A percentile compares a stretch with the other conserved stretches of the same genome.
Evolutionary conservation across 2,888 invertebrate species (phyloP).

Genomic region (Tipula unca): DNA sequence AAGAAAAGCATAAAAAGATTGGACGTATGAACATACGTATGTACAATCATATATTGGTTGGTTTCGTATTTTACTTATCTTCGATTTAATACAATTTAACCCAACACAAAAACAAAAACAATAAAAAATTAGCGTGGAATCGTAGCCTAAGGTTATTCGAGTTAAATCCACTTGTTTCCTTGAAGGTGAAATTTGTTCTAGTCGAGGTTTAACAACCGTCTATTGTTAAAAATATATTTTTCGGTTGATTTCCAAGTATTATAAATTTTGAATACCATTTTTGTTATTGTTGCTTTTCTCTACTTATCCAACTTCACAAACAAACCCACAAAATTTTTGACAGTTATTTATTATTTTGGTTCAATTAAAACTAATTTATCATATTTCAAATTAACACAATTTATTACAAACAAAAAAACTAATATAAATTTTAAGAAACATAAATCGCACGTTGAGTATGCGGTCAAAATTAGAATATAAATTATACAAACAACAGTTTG

Average conservation of each 20-base stretch:
- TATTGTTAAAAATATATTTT: background rate
- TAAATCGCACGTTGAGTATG: background rate
- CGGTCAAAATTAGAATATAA: background rate
- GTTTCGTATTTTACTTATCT: background rate
- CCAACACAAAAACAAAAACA: background rate
- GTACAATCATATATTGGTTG: background rate
- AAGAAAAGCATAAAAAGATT: background rate
- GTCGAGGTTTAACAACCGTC: background rate
- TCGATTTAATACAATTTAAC: background rate
- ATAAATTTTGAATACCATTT: too few relatives aligned
- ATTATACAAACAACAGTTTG: background rate
- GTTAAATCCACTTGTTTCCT: background rate
- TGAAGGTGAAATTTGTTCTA: background rate
- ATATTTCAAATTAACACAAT: background rate
- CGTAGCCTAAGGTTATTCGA: background rate
- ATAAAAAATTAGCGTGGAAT: background rate
- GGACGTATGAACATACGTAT: too few relatives aligned
- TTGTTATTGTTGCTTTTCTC: background rate
- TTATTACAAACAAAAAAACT: background rate
- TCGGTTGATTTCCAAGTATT: background rate
- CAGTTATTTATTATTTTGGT: background rate
- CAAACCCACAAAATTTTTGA: background rate
- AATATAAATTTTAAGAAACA: background rate
- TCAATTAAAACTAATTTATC: background rate
- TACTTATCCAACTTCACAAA: background rate